Evolutionary conservation across 2,888 invertebrate genomes (phyloP).

Genomic region (Leptothorax acervorum): DNA sequence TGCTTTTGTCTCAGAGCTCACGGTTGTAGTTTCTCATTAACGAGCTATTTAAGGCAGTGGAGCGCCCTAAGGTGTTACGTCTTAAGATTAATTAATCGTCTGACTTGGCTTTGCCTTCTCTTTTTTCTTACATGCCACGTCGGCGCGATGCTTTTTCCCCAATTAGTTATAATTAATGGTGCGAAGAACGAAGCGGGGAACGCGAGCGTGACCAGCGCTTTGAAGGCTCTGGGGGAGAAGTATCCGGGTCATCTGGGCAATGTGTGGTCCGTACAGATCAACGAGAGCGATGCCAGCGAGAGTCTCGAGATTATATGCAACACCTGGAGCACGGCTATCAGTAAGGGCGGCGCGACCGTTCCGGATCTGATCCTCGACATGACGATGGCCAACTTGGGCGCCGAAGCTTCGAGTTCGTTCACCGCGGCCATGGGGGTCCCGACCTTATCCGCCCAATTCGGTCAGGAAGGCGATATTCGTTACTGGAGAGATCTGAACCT

Average conservation of each 20-base stretch:
- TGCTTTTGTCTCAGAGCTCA: conserved; percentile 15
- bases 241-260: conserved; percentile 76
- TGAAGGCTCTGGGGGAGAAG: conserved; percentile 77
- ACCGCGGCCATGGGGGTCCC: conserved; percentile 93
- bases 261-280: conserved; percentile 76
- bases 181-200: conserved; percentile 78
- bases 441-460: conserved; percentile 94
- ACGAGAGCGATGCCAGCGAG: conserved; percentile 75
- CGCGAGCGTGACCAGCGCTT: conserved; percentile 77
- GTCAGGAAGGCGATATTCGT: conserved; percentile 93
- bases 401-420: conserved; percentile 95
- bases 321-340: conserved; percentile 76
- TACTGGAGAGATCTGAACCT: conserved; percentile 92
- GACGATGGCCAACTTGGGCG: conserved; percentile 92
- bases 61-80: conserved; percentile 8
- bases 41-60: conserved; percentile 15
- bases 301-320: conserved; percentile 78
- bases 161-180: conserved; percentile 81
- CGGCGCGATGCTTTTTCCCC: conserved; percentile 18
- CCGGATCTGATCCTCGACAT: conserved; percentile 94
- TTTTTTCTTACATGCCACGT: conserved; percentile 38
- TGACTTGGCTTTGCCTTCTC: background rate
- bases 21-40: conserved; percentile 20
- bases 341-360: conserved; percentile 88
- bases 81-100: conserved; percentile 47